phyloP scores from a whole-genome alignment of 2,113 vertebrate species.

The Apaloderma vittatum region DNA sequence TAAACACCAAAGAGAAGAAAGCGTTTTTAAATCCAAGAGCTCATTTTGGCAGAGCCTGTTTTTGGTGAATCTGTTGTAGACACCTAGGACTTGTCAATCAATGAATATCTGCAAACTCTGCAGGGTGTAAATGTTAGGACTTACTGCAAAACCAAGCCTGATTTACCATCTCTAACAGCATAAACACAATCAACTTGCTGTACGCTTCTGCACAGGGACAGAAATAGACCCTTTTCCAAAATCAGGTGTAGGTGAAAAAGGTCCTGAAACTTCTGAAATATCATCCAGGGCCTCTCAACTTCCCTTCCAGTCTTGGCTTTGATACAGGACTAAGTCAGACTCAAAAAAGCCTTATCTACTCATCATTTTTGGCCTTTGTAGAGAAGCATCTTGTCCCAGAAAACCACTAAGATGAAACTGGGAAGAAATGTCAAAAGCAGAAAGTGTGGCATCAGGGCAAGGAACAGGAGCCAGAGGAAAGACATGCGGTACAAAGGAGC shows the following conservation, averaged over 20 bases:
- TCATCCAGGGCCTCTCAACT: neutral
- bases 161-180: neutral
- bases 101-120: neutral
- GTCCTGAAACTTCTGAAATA: neutral
- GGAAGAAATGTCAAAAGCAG: neutral
- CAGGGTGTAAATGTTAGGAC: neutral
- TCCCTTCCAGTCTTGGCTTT: neutral
- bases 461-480: neutral
- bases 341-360: neutral
- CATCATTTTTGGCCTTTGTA: neutral
- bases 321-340: neutral
- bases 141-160: neutral
- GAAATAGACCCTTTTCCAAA: neutral
- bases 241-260: neutral
- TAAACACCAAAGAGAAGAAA: neutral
- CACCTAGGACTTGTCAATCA: neutral
- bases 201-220: neutral
- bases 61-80: neutral
- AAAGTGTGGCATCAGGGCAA: neutral
- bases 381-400: neutral
- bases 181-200: neutral
- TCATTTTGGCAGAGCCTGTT: neutral
- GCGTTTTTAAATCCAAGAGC: neutral
- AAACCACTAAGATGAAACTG: rapidly evolving
- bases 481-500: neutral